These are phyloP conservation scores for Strigamia transsilvanica DNA, from an alignment of 2,888 invertebrate species.

Conservation along the genomic window DNA sequence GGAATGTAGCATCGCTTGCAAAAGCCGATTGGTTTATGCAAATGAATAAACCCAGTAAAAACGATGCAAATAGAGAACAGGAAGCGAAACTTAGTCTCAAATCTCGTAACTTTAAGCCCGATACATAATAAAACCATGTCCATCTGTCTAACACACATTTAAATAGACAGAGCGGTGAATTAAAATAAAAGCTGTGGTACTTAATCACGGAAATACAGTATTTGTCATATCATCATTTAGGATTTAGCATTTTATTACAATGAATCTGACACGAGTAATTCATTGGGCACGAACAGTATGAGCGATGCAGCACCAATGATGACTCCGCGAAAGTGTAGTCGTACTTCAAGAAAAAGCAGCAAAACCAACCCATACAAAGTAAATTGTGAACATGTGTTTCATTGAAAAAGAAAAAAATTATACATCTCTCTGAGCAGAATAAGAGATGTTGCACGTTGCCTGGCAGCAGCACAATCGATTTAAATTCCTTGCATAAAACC, in stretches of 20 bases:
- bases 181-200: too few species aligned
- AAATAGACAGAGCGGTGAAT: too few species aligned
- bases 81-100: not conserved
- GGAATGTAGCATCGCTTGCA: slow-evolving; percentile 58
- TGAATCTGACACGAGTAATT: slow-evolving; percentile 40
- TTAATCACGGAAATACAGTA: too few species aligned
- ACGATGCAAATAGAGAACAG: slow-evolving; percentile 10
- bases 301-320: slow-evolving; percentile 28
- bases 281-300: not conserved
- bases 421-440: not conserved
- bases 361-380: not conserved
- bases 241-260: slow-evolving; percentile 3
- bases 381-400: not conserved
- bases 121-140: too few species aligned
- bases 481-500: slow-evolving; percentile 54
- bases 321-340: not conserved
- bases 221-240: too few species aligned
- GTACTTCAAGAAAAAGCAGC: slow-evolving; percentile 6
- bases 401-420: too few species aligned
- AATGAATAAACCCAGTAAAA: not conserved
- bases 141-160: too few species aligned
- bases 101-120: not conserved
- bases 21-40: slow-evolving; percentile 59
- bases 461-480: slow-evolving; percentile 56
- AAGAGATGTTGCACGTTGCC: slow-evolving; percentile 42